These are phyloP conservation scores for Leptinotarsa texana DNA, from an alignment of 1,140 invertebrate species.

Conservation along the genomic window DNA sequence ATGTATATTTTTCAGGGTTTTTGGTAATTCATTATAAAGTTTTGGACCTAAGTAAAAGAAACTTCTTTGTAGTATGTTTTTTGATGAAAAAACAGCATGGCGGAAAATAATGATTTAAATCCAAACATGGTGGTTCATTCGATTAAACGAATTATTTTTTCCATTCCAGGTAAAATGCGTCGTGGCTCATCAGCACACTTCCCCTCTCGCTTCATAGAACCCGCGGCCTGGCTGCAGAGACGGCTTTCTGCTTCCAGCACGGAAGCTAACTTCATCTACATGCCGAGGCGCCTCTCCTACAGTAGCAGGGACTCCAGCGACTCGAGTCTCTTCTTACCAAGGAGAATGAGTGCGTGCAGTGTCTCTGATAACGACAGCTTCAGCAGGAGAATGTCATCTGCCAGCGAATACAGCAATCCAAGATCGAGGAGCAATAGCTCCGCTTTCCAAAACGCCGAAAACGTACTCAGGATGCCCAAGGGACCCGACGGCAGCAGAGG, in stretches of 20 bases:
- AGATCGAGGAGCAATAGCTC: constrained; percentile 62
- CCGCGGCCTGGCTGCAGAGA: constrained; percentile 68
- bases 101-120: no score
- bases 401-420: constrained; percentile 56
- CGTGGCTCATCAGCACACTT: constrained; percentile 63
- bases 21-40: no score
- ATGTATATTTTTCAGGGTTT: no score
- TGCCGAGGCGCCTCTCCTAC: constrained; percentile 62
- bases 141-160: neutral
- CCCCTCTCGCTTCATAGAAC: constrained; percentile 59
- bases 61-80: no score
- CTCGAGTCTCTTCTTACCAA: constrained; percentile 59
- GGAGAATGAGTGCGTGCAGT: constrained; percentile 63
- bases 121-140: no score
- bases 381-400: constrained; percentile 60
- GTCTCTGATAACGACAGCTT: constrained; percentile 54
- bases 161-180: constrained; percentile 52
- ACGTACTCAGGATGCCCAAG: constrained; percentile 75
- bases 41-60: no score
- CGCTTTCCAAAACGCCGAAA: constrained; percentile 62
- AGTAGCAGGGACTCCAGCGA: constrained; percentile 63
- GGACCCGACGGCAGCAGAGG: constrained; percentile 85
- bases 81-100: no score
- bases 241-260: constrained; percentile 63
- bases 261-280: constrained; percentile 62